phyloP scores from a whole-genome alignment of 1,140 invertebrate genomes.

The Sipha flava region DNA sequence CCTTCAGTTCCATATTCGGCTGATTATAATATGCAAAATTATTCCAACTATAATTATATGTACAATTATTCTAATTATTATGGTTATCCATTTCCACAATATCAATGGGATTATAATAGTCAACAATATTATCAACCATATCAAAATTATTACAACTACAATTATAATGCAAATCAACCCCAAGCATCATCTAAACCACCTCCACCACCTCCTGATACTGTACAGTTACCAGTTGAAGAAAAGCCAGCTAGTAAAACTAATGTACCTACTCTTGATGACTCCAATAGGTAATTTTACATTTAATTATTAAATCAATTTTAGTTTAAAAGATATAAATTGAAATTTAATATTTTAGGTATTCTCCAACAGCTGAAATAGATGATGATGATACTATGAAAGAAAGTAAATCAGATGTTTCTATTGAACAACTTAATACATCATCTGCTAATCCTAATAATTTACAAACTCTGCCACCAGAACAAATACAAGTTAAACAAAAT shows the following conservation, averaged over 20 bases:
- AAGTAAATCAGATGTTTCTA: not conserved
- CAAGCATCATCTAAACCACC: constrained; percentile 3
- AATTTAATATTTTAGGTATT: constrained; percentile 7
- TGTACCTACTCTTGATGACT: not conserved
- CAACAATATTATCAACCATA: constrained; percentile 33
- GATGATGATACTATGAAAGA: not conserved
- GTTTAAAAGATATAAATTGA: not conserved
- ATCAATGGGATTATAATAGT: constrained; percentile 27
- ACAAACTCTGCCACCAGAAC: not conserved
- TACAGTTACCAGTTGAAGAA: constrained; percentile 23
- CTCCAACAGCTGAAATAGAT: constrained; percentile 2
- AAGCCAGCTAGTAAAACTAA: constrained; percentile 13
- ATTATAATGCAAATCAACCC: constrained; percentile 7
- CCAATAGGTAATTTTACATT: not conserved
- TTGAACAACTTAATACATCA: not conserved
- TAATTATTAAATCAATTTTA: not conserved
- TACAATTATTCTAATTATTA: constrained; percentile 24
- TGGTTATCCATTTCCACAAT: constrained; percentile 28
- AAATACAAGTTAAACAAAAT: not conserved
- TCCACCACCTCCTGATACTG: not conserved
- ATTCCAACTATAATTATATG: constrained; percentile 3
- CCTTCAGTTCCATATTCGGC: not conserved
- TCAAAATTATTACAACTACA: constrained; percentile 25
- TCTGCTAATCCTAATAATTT: not conserved
- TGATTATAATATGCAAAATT: constrained; percentile 7